Conservation (phyloP, 2,888 invertebrate genomes). For the Pseudococcus jackbeardsleyi region DNA sequence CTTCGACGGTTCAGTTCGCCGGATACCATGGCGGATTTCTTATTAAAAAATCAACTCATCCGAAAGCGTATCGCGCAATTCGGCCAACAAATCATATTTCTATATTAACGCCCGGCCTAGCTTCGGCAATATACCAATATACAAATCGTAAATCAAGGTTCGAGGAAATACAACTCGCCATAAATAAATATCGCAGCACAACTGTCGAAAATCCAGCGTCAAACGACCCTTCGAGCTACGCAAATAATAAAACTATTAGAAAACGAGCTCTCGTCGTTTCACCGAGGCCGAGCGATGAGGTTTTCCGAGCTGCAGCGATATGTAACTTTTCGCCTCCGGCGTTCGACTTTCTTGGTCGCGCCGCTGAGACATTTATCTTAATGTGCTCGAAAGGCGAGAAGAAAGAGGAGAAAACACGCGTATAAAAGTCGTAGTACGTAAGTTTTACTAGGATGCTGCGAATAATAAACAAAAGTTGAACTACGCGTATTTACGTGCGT, state of each 20-base stretch:
- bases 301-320: too few relatives aligned
- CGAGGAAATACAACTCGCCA: constrained; percentile 13
- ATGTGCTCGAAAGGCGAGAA: background rate
- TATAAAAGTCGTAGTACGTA: background rate
- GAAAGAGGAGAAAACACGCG: background rate
- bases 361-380: background rate
- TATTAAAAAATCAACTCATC: too few relatives aligned
- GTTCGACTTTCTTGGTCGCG: background rate
- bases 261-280: background rate
- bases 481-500: background rate
- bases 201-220: background rate
- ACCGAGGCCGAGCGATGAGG: background rate
- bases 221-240: background rate
- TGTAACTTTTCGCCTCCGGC: background rate
- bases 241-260: constrained; percentile 32
- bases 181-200: background rate
- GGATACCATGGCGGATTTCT: too few relatives aligned
- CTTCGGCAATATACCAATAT: background rate
- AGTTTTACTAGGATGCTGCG: background rate
- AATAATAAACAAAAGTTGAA: background rate
- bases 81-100: constrained; percentile 18
- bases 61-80: background rate
- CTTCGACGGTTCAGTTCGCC: too few relatives aligned
- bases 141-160: constrained; percentile 15
- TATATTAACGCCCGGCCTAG: background rate